These are phyloP conservation scores for Falco berigora DNA, from an alignment of 2,797 vertebrate genomes.

Conservation along the genomic window DNA sequence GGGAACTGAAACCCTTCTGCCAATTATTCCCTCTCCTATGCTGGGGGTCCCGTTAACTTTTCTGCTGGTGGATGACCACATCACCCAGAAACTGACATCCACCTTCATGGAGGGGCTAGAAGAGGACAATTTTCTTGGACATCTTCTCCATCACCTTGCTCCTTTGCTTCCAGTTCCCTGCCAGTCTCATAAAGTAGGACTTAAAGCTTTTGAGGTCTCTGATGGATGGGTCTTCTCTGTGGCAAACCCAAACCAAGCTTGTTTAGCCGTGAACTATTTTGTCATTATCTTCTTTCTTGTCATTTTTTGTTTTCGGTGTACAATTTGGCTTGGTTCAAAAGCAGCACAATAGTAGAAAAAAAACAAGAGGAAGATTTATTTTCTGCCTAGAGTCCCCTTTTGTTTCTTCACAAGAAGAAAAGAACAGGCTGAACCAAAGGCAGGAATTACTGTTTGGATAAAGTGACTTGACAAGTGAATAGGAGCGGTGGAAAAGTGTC, in stretches of 20 bases:
- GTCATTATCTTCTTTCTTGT: not conserved
- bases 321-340: constrained; percentile 18
- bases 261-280: not conserved
- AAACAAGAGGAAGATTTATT: constrained; percentile 3
- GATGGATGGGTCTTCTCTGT: not conserved
- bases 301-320: not conserved
- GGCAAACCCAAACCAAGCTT: not conserved
- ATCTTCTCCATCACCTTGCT: not conserved
- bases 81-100: not conserved
- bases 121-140: not conserved
- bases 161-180: not conserved
- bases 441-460: not conserved
- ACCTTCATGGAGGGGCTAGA: not conserved
- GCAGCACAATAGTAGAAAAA: not conserved
- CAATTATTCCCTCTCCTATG: not conserved
- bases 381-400: not conserved
- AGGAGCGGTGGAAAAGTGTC: not conserved
- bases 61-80: not conserved
- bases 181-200: not conserved
- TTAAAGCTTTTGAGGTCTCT: not conserved
- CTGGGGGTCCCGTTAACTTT: not conserved
- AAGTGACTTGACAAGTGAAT: constrained; percentile 3
- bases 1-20: not conserved
- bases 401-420: constrained; percentile 19
- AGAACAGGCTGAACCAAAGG: constrained; percentile 25